Evolutionary conservation across 2,888 invertebrate genomes (phyloP).

Genomic region (Smittia sp.): DNA sequence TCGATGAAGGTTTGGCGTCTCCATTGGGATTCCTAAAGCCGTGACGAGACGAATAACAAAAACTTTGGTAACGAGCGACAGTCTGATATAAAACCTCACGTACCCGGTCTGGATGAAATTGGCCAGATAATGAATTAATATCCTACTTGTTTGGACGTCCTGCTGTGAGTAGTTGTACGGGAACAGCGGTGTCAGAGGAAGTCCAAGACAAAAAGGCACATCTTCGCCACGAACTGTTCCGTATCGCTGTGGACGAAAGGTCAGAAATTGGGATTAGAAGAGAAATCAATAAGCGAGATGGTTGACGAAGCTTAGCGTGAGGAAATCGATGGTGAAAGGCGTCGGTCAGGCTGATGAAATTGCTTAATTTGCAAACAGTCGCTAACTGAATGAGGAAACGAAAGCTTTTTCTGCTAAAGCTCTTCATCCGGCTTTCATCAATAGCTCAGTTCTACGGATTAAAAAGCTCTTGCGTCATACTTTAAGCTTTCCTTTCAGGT

Average conservation of each 20-base stretch:
- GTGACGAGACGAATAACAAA: background rate
- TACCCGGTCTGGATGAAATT: conserved; percentile 88
- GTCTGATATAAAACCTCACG: conserved; percentile 49
- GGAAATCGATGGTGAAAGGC: too few relatives aligned
- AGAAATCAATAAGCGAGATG: too few relatives aligned
- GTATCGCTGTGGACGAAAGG: conserved; percentile 57
- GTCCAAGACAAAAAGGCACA: conserved; percentile 78
- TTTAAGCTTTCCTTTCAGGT: too few relatives aligned
- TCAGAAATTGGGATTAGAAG: too few relatives aligned
- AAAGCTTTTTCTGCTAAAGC: too few relatives aligned
- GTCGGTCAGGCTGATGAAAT: too few relatives aligned
- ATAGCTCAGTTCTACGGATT: too few relatives aligned
- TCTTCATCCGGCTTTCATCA: too few relatives aligned
- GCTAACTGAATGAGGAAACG: too few relatives aligned
- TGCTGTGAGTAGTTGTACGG: conserved; percentile 76
- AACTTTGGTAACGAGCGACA: conserved; percentile 42
- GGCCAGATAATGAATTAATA: conserved; percentile 78
- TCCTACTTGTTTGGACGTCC: conserved; percentile 73
- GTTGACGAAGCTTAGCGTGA: too few relatives aligned
- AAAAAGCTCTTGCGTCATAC: too few relatives aligned
- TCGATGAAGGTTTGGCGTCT: conserved; percentile 45
- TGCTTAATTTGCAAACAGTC: too few relatives aligned
- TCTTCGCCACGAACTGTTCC: conserved; percentile 86
- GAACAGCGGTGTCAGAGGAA: conserved; percentile 67
- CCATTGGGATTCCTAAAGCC: conserved; percentile 44